Evolutionary conservation across 2,113 vertebrate genomes (phyloP).

Genomic region (Formicarius rufipectus): DNA sequence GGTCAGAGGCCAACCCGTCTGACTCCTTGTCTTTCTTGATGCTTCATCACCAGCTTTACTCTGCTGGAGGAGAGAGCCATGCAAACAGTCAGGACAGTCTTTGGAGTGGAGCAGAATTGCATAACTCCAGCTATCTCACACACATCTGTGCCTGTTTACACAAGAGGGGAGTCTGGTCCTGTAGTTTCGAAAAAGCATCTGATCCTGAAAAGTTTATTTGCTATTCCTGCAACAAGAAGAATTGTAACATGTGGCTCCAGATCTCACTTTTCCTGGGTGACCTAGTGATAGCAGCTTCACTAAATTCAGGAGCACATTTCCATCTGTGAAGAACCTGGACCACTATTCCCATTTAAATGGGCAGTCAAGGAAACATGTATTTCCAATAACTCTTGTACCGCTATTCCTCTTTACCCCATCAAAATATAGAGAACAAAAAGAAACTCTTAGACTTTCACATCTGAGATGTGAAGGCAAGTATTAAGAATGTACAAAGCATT

Average conservation of each 20-base stretch:
- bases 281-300: background rate
- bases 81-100: background rate
- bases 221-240: background rate
- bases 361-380: background rate
- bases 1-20: background rate
- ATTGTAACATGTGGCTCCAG: rapidly evolving
- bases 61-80: background rate
- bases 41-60: background rate
- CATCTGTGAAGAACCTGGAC: background rate
- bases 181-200: background rate
- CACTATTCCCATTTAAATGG: background rate
- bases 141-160: background rate
- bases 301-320: background rate
- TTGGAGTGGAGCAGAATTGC: background rate
- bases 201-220: background rate
- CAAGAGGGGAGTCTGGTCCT: background rate
- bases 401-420: background rate
- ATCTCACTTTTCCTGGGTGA: background rate
- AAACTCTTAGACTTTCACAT: background rate
- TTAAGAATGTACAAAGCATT: background rate
- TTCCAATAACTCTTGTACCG: background rate
- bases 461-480: background rate
- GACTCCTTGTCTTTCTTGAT: background rate
- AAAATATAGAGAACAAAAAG: background rate
- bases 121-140: background rate